Evolutionary conservation across 2,797 vertebrate genomes (phyloP).

Genomic region (Anableps anableps): DNA sequence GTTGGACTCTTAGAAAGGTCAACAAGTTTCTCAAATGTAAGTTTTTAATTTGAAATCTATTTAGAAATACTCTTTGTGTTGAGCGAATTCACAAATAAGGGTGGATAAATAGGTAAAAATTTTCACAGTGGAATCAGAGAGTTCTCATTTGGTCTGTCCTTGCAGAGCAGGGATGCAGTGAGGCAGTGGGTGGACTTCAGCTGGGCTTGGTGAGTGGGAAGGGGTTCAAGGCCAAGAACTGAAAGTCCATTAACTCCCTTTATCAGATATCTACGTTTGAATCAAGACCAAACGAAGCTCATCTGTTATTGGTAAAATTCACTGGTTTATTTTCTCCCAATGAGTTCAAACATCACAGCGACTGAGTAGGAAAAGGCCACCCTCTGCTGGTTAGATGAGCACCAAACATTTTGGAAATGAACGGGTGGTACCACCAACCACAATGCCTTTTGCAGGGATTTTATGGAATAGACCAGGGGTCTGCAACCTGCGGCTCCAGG

Average conservation of each 20-base stretch:
- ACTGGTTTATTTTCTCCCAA: not conserved
- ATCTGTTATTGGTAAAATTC: not conserved
- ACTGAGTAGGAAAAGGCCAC: conserved; percentile 32
- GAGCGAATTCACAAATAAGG: not conserved
- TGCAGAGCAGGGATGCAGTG: not conserved
- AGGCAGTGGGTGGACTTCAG: not conserved
- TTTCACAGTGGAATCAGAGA: not conserved
- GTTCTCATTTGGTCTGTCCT: not conserved
- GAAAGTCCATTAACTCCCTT: not conserved
- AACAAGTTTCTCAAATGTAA: not conserved
- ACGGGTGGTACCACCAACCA: not conserved
- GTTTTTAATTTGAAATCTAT: too few relatives aligned
- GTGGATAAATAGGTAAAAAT: not conserved
- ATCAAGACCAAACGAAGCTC: not conserved
- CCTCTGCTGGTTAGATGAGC: conserved; percentile 39
- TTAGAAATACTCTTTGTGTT: too few relatives aligned
- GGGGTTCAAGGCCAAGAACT: not conserved
- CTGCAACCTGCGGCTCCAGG: too few relatives aligned
- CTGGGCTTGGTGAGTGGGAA: not conserved
- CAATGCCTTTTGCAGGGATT: not conserved
- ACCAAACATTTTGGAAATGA: not conserved
- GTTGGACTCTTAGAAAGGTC: not conserved
- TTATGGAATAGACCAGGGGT: not conserved
- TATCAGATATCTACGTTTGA: not conserved
- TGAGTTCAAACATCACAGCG: conserved; percentile 1